Evolutionary conservation across 1,140 invertebrate genomes (phyloP), one percentile per base, ranked within the genome.

Genomic region (Drosophila ananassae): DNA sequence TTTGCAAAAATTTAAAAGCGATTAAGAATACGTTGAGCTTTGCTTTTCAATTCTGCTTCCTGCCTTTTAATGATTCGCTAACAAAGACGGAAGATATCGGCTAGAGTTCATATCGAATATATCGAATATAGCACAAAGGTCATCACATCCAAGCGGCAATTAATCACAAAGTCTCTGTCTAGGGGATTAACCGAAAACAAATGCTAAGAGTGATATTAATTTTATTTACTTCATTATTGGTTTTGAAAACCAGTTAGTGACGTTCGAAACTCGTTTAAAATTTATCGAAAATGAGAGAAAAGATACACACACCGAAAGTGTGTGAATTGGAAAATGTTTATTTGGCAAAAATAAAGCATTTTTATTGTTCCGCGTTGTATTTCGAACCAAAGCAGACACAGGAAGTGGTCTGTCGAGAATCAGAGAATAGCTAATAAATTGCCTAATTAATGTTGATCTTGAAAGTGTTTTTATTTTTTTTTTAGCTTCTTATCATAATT

Each of bases 1-100:
- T 41, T 71, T 68, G 10, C 10, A 64, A 64, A 68, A 71, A 44
- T 67, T 69, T 56, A 55, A 73, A 73, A 73, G 69, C 59, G 71
- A 73, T 73, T 73, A 73, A 73, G 69, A 73, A 73, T 73, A 73
- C 58, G 51, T 63, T 73, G 71, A 73, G 30, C 28, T 67, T 62
- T 56, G 52, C 30, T 32, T 32, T 32, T 28, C 25, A 28, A 5
- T 28, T 32, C 30, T 32, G 30, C 71, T 73, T 73, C 71, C 71
- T 73, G 59, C 51, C 73, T 73, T 62, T 59, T 37, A 34, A 69
- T 34, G 44, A 2, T 17, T 30, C 24, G 39, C 2, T 28, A 68
- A 69, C 69, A 73, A 63, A 73, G 69, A 73, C 71, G 69, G 69
- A 73, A 73, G 69, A 73, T 73, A 51, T 48, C 2, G 44, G 21